Percentiles rank a stretch among this genome's conserved stretches.
phyloP scores from a whole-genome alignment of 2,888 invertebrate genomes.

The Emmelina monodactyla region DNA sequence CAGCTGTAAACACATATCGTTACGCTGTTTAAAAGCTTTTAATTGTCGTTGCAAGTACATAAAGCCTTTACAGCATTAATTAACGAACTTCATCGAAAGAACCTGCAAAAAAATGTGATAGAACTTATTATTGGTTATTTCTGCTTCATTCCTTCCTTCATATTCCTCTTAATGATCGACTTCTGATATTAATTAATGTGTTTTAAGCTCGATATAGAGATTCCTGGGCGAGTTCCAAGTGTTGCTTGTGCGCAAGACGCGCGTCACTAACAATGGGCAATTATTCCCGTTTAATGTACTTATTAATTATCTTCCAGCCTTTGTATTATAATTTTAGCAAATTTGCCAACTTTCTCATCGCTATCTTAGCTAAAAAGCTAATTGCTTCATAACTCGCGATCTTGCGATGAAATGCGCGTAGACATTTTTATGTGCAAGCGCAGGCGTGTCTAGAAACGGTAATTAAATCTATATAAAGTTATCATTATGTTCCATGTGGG shows the following conservation, averaged over 20 bases:
- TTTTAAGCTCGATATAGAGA: too few relatives aligned
- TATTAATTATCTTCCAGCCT: conserved; percentile 46
- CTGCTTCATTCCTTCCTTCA: too few relatives aligned
- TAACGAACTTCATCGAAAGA: neutral
- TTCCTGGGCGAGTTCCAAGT: too few relatives aligned
- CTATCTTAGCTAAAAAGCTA: conserved; percentile 17
- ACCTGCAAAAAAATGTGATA: neutral
- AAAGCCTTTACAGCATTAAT: neutral
- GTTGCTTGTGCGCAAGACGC: neutral
- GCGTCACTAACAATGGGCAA: conserved; percentile 40
- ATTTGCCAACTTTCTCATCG: conserved; percentile 37
- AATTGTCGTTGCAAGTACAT: too few relatives aligned
- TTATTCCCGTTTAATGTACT: conserved; percentile 46
- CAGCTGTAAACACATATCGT: too few relatives aligned
- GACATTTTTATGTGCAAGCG: neutral
- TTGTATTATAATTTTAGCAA: conserved; percentile 58
- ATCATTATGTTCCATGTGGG: conserved; percentile 1
- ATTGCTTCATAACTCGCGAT: conserved; percentile 29
- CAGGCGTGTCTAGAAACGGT: neutral
- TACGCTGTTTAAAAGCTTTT: too few relatives aligned
- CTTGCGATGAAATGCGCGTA: conserved; percentile 2
- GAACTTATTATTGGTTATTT: conserved; percentile 1
- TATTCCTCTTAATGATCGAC: neutral
- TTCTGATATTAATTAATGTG: conserved; percentile 1
- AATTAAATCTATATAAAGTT: conserved; percentile 1